Evolutionary conservation across 2,888 invertebrate genomes (phyloP).

Genomic region (Synergus gifuensis): DNA sequence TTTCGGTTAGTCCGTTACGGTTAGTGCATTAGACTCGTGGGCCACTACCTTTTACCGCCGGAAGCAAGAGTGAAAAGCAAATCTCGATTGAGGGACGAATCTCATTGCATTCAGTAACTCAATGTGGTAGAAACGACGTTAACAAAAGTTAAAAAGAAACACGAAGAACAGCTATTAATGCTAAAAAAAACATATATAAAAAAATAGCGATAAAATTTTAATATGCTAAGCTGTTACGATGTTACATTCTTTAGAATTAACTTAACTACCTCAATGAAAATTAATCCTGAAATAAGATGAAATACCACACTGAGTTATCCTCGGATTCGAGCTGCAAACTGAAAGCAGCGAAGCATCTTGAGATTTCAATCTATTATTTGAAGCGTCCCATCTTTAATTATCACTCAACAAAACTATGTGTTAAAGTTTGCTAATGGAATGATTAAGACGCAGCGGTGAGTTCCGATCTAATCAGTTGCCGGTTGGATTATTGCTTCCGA

Average conservation of each 20-base stretch:
- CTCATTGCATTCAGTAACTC: conserved; percentile 57
- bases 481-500: conserved; percentile 8
- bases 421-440: conserved; percentile 48
- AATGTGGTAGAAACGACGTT: conserved; percentile 62
- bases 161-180: conserved; percentile 1
- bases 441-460: conserved; percentile 47
- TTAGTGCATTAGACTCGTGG: conserved; percentile 75
- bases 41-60: conserved; percentile 61
- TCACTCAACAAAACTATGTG: conserved; percentile 65
- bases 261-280: conserved; percentile 28
- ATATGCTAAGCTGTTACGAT: conserved; percentile 1
- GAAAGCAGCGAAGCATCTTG: conserved; percentile 55
- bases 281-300: background rate
- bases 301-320: conserved; percentile 62
- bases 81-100: conserved; percentile 34
- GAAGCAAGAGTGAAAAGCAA: conserved; percentile 39
- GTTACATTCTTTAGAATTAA: background rate
- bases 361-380: conserved; percentile 49
- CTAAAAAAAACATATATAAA: background rate
- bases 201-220: background rate
- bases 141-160: background rate
- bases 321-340: conserved; percentile 48
- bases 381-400: conserved; percentile 61
- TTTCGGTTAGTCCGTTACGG: conserved; percentile 81
- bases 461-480: background rate